Percentiles rank a stretch among this genome's conserved stretches.
These are phyloP conservation scores for Sinodicranocentrus sp. DNA, from an alignment of 2,888 invertebrate species.

Conservation along the genomic window DNA sequence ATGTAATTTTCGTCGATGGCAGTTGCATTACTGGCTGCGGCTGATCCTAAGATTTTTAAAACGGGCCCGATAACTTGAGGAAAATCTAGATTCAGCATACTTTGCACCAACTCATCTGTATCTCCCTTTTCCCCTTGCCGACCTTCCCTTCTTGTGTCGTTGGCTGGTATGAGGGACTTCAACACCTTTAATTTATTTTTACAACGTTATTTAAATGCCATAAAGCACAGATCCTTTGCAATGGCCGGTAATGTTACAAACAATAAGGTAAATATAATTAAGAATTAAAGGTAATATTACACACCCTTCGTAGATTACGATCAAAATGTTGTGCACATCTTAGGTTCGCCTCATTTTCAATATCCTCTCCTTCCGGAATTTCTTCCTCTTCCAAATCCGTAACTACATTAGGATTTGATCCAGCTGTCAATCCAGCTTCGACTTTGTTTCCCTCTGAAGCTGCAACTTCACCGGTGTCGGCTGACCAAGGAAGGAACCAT, in stretches of 20 bases:
- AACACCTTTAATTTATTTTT: slow-evolving; percentile 35
- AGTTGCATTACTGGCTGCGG: slow-evolving; percentile 49
- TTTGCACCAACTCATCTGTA: slow-evolving; percentile 13
- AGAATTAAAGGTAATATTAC: neutral
- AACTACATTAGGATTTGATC: neutral
- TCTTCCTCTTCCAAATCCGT: neutral
- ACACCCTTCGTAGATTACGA: neutral
- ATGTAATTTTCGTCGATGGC: slow-evolving; percentile 60
- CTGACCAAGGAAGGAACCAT: slow-evolving; percentile 11
- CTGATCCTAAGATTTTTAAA: slow-evolving; percentile 35
- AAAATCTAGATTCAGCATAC: slow-evolving; percentile 42
- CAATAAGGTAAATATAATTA: too few relatives aligned
- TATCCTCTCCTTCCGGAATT: slow-evolving; percentile 15
- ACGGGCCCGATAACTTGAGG: slow-evolving; percentile 45
- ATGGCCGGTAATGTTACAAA: too few relatives aligned
- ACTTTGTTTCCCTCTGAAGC: neutral
- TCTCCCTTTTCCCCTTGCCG: slow-evolving; percentile 28
- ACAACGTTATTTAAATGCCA: too few relatives aligned
- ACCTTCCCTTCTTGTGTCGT: slow-evolving; percentile 13
- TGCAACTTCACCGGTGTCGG: neutral
- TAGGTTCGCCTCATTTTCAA: slow-evolving; percentile 22
- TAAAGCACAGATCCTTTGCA: too few relatives aligned
- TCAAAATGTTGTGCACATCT: slow-evolving; percentile 10
- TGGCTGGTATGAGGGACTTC: neutral
- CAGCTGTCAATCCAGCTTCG: neutral